Evolutionary conservation across 1,140 invertebrate species (phyloP), one percentile per base, ranked within the genome.

Genomic region (Pentalonia nigronervosa): DNA sequence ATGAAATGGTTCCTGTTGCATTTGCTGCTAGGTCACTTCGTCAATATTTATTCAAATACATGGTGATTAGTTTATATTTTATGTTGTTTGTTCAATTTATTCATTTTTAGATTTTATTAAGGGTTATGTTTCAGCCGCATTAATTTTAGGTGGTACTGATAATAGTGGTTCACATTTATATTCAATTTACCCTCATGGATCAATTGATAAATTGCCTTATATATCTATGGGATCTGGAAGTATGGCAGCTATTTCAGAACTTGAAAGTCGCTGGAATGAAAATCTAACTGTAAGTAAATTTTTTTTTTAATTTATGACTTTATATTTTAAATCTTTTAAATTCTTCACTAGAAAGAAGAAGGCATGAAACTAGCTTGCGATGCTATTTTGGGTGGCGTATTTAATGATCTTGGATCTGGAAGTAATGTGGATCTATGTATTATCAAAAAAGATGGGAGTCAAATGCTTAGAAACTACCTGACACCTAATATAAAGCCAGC

Each of bases 331-430:
- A 36, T 94, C 47, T 23, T 21, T 47, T 89, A 14, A 47, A 94
- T 67, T 95, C 94, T n/a, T 6, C 11, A 76, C 14, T 94, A 98
- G 97, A 97, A 98, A 95, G 98, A 98, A 94, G 98, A 99, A 94
- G 99, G 97, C 8, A 98, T 98, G 95, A 95, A 97, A 94, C 95
- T 99, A 56, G 98, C 99, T 0, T 96, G 98, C 91, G 97, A 99
- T 96, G 99, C 98, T 0, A 98, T 99, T 94, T 97, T 97, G 83
- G 98, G 98, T 94, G 99, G 99, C 96, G 98, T 99, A 94, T 99
- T 99, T 95, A 99, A 99, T 95, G 99, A 99, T 96, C 96, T 99
- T 94, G 98, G 98, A 9, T 99, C 99, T 47, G 99, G 99, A 94
- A 99, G 98, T 30, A 99, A 99, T 95, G 97, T 99, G 11, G 99